Conservation (phyloP, 2,113 vertebrate species). For the Brachirus orientalis region DNA sequence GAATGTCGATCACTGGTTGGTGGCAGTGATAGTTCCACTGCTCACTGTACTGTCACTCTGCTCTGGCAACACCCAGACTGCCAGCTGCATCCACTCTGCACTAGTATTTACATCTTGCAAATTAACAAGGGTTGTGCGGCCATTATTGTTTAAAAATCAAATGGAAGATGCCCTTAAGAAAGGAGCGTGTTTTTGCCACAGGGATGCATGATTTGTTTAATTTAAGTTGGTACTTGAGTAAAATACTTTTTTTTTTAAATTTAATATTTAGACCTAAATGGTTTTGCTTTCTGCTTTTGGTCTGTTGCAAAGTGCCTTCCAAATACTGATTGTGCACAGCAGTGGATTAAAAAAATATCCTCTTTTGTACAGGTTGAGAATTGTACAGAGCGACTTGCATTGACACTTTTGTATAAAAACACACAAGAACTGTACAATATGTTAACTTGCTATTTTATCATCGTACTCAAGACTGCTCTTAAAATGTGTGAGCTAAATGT, state of each 20-base stretch:
- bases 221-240: conserved; percentile 61
- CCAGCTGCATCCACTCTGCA: conserved; percentile 69
- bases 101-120: conserved; percentile 59
- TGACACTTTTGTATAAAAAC: conserved; percentile 83
- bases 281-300: conserved; percentile 73
- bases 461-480: conserved; percentile 75
- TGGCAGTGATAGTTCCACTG: conserved; percentile 49
- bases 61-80: conserved; percentile 50
- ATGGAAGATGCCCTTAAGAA: conserved; percentile 43
- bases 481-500: conserved; percentile 76
- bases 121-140: conserved; percentile 42
- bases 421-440: conserved; percentile 79
- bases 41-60: conserved; percentile 55
- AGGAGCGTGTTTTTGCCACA: conserved; percentile 21
- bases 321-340: conserved; percentile 84
- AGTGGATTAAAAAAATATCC: conserved; percentile 76
- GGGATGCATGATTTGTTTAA: conserved; percentile 48
- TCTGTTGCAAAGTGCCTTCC: conserved; percentile 88
- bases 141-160: conserved; percentile 42
- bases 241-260: conserved; percentile 24
- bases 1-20: conserved; percentile 77
- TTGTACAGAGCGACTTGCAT: conserved; percentile 79
- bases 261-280: conserved; percentile 40
- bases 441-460: conserved; percentile 82
- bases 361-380: conserved; percentile 74